phyloP scores from a whole-genome alignment of 2,888 invertebrate genomes.

The Synanthedon andrenaeformis region DNA sequence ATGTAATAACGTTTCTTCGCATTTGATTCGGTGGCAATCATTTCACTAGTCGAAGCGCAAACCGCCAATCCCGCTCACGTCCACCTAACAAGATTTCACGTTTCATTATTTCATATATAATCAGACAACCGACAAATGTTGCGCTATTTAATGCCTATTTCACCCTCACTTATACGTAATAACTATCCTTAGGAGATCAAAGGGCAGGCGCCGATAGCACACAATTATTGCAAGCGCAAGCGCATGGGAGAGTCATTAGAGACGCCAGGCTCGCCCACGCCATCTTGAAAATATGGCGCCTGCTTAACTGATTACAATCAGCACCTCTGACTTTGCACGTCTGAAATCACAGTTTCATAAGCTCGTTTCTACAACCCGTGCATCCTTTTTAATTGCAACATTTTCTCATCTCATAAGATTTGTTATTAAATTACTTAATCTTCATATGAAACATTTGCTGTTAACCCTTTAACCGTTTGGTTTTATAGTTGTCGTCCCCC shows the following conservation, averaged over 20 bases:
- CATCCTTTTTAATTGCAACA: slow-evolving; percentile 5
- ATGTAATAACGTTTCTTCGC: neutral
- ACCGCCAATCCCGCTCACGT: slow-evolving; percentile 8
- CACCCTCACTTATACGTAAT: slow-evolving; percentile 60
- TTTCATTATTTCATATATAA: slow-evolving; percentile 59
- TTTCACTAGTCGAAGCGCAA: neutral
- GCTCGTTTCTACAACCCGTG: neutral
- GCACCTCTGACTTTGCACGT: slow-evolving; percentile 48
- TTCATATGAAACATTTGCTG: no score
- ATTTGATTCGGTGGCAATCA: neutral
- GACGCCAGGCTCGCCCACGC: slow-evolving; percentile 27
- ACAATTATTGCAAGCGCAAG: slow-evolving; percentile 58
- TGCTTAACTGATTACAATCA: slow-evolving; percentile 55
- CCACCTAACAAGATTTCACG: slow-evolving; percentile 34
- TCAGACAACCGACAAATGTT: slow-evolving; percentile 44
- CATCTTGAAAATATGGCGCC: slow-evolving; percentile 43
- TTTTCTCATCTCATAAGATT: neutral
- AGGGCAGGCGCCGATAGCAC: slow-evolving; percentile 59
- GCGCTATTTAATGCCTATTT: slow-evolving; percentile 54
- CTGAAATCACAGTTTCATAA: slow-evolving; percentile 16
- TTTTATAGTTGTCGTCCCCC: no score
- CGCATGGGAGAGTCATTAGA: slow-evolving; percentile 59
- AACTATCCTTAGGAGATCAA: slow-evolving; percentile 65
- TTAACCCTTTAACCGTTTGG: no score
- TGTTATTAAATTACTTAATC: no score